phyloP scores from a whole-genome alignment of 1,140 invertebrate species.

The Hycleus phaleratus region DNA sequence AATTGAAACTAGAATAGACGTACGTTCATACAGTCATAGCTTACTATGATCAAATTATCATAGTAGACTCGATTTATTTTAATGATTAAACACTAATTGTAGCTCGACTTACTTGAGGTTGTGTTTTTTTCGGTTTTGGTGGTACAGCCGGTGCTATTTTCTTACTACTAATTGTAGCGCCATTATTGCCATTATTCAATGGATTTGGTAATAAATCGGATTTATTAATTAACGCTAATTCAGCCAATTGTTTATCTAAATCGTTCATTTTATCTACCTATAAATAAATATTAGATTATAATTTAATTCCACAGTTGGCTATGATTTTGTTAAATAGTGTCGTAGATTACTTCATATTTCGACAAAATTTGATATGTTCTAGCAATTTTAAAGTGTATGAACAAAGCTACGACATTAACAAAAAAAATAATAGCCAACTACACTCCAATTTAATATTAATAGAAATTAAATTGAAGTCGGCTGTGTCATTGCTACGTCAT shows the following conservation, averaged over 20 bases:
- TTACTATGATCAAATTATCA: no score
- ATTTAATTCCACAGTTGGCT: background rate
- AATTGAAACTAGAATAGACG: no score
- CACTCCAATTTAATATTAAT: no score
- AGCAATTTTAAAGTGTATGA: no score
- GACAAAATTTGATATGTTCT: no score
- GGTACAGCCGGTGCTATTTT: constrained; percentile 69
- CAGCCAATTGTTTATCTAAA: constrained; percentile 49
- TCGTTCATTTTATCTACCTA: constrained; percentile 43
- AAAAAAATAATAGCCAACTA: no score
- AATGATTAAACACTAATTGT: background rate
- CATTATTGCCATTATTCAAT: constrained; percentile 33
- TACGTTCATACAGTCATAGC: no score
- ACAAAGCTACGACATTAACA: no score
- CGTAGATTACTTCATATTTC: no score
- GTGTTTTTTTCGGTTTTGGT: constrained; percentile 68
- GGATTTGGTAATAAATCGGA: constrained; percentile 47
- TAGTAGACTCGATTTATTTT: background rate
- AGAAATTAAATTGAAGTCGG: no score
- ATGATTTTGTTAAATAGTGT: no score
- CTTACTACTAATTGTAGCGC: constrained; percentile 37
- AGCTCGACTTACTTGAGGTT: constrained; percentile 50
- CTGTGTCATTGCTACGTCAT: no score
- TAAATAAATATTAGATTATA: background rate
- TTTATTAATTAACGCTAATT: constrained; percentile 48